phyloP scores from a whole-genome alignment of 2,888 invertebrate genomes.

The Cristatella mucedo region DNA sequence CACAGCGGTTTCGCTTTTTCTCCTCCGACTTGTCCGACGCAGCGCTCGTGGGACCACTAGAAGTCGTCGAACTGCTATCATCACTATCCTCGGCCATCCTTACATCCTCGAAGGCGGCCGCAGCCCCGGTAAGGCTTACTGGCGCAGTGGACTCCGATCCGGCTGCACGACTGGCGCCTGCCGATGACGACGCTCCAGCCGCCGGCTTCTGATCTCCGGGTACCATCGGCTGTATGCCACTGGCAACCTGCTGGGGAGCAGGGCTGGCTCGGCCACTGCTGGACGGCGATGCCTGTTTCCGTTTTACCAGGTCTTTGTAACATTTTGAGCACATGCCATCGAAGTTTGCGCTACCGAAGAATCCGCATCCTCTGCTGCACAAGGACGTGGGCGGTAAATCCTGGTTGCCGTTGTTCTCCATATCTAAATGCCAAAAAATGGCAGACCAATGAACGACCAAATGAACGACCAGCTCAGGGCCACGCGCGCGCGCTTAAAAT shows the following conservation, averaged over 20 bases:
- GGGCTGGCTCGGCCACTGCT: background rate
- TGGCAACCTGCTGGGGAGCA: too few species aligned
- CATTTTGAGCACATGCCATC: constrained; percentile 98
- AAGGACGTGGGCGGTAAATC: too few species aligned
- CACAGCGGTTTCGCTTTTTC: constrained; percentile 78
- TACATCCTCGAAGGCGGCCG: background rate
- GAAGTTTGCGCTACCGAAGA: constrained; percentile 91
- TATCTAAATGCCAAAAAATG: too few species aligned
- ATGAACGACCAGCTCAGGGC: too few species aligned
- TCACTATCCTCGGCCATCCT: background rate
- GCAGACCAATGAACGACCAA: too few species aligned
- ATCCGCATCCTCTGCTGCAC: constrained; percentile 94
- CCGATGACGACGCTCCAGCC: constrained; percentile 5
- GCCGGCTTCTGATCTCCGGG: too few species aligned
- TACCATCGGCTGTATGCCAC: too few species aligned
- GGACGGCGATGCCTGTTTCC: constrained; percentile 26
- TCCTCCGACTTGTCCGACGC: background rate
- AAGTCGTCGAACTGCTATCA: too few species aligned
- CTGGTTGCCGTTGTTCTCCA: too few species aligned
- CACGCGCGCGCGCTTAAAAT: too few species aligned
- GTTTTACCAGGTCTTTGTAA: constrained; percentile 66
- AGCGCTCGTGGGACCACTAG: constrained; percentile 1
- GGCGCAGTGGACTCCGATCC: background rate
- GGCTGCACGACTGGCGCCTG: background rate
- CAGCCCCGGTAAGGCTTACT: background rate